Evolutionary conservation across 1,140 invertebrate species (phyloP).

Genomic region (Rhagoletis pomonella): DNA sequence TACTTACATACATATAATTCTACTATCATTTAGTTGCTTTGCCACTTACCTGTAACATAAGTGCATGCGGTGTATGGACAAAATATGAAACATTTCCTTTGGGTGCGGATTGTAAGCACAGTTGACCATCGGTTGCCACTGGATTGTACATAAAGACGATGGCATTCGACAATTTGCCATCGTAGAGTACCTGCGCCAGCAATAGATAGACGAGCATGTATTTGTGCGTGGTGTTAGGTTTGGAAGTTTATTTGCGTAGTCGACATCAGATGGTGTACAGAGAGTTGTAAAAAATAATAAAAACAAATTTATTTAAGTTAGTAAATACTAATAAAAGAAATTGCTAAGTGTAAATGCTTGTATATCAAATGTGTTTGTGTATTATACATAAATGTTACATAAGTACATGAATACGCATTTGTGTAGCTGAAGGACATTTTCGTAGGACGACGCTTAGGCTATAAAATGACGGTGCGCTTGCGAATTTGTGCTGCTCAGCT

Average conservation of each 20-base stretch:
- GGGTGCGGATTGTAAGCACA: constrained; percentile 97
- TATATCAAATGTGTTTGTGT: background rate
- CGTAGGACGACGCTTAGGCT: constrained; percentile 18
- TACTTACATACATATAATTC: no score
- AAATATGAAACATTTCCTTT: constrained; percentile 98
- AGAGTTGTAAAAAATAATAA: constrained; percentile 13
- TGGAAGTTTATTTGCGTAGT: background rate
- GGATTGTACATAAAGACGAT: constrained; percentile 99
- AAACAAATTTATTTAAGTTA: background rate
- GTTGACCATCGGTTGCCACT: constrained; percentile 97
- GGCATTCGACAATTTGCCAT: constrained; percentile 95
- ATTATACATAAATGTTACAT: constrained; percentile 8
- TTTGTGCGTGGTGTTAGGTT: background rate
- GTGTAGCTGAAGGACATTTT: constrained; percentile 4
- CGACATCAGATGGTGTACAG: background rate
- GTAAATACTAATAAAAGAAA: constrained; percentile 22
- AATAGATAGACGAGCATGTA: constrained; percentile 49
- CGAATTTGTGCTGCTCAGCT: constrained; percentile 42
- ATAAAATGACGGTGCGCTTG: constrained; percentile 43
- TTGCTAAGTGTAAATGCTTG: background rate
- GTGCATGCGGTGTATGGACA: constrained; percentile 98
- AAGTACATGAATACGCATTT: background rate
- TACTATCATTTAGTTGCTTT: background rate
- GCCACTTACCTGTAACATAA: constrained; percentile 94
- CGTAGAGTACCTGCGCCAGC: constrained; percentile 91